A percentile compares a stretch with the other conserved stretches of the same genome.
phyloP scores from a whole-genome alignment of 2,888 invertebrate genomes.

The Hipparchia semele region DNA sequence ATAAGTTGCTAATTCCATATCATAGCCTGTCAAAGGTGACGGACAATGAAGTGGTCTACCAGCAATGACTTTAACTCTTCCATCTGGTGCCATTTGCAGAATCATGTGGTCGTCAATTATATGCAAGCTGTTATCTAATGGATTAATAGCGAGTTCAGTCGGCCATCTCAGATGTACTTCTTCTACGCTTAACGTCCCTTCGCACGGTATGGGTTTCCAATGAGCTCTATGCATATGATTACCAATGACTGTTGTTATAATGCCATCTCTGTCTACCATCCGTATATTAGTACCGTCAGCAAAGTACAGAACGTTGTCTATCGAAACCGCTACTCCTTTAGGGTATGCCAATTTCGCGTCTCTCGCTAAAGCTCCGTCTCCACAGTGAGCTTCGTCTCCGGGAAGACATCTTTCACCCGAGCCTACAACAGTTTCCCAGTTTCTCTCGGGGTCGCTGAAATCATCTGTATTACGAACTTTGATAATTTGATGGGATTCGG shows the following conservation, averaged over 20 bases:
- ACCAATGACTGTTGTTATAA: slow-evolving; percentile 95
- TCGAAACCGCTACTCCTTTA: slow-evolving; percentile 97
- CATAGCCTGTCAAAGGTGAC: slow-evolving; percentile 90
- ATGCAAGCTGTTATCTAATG: slow-evolving; percentile 96
- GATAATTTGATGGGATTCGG: slow-evolving; percentile 97
- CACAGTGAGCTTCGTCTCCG: slow-evolving; percentile 97
- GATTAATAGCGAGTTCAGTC: slow-evolving; percentile 96
- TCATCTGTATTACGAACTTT: slow-evolving; percentile 92
- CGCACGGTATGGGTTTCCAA: slow-evolving; percentile 97
- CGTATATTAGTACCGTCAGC: slow-evolving; percentile 98
- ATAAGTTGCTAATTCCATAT: slow-evolving; percentile 94
- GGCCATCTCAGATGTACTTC: slow-evolving; percentile 98
- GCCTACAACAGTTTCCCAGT: slow-evolving; percentile 97
- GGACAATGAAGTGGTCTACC: slow-evolving; percentile 97
- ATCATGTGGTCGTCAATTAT: slow-evolving; percentile 99
- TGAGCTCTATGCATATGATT: slow-evolving; percentile 97
- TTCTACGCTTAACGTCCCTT: slow-evolving; percentile 94
- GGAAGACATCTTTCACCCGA: slow-evolving; percentile 97
- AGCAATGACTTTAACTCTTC: slow-evolving; percentile 95
- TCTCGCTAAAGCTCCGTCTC: slow-evolving; percentile 95
- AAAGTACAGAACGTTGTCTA: slow-evolving; percentile 95
- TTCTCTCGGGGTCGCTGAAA: slow-evolving; percentile 93
- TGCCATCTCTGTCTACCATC: slow-evolving; percentile 96
- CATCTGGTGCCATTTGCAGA: slow-evolving; percentile 94
- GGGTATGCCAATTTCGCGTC: slow-evolving; percentile 98